Base-by-base conservation (phyloP, 2,888 invertebrate genomes). In the Drosophila affinis region DNA sequence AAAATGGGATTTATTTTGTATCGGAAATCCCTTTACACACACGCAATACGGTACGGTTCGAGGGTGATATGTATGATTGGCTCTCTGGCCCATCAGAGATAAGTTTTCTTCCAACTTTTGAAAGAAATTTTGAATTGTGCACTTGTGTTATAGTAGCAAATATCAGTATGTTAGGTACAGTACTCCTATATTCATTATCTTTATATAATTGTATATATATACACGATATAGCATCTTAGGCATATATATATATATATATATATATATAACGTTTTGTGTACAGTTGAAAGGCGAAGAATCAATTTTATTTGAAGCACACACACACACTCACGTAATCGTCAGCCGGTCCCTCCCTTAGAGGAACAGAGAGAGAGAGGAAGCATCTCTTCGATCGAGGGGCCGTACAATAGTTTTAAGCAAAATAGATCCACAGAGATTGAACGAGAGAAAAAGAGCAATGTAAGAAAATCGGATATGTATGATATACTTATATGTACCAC, bases 121-220 rank as follows among this genome's bases (percentile, higher is more conserved):
- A 48, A 34, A 21, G 52, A 29, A 14, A 47, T 60, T 54, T 54
- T 47, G 24, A 52, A 70, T 71, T 77, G 53, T 69, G 77, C 84
- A 81, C 81, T 81, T 68, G 72, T 79, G 82, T 85, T 85, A 74
- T 76, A 84, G 70, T 79, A 72, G 73, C 77, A 84, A 75, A 69
- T 52, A 34, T 54, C 60, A 60, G 53, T 68, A 67, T 68, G 47
- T 58, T 58, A 24, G 67, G 53, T 52, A 52, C 39, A 58, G 53
- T 52, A 52, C 39, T 48, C 48, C 52, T 56, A 44, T 58, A 51
- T 24, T 29, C 32, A 58, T 52, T 48, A 48, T n/a, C 39, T n/a
- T 39, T 39, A 39, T 39, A 39, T n/a, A 14, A n/a, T 6, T 39
- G 39, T 60, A 60, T 27, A 45, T 39, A 39, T 39, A 39, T 57